Conservation (phyloP, 2,888 invertebrate species). For the Hirudinaria manillensis region DNA sequence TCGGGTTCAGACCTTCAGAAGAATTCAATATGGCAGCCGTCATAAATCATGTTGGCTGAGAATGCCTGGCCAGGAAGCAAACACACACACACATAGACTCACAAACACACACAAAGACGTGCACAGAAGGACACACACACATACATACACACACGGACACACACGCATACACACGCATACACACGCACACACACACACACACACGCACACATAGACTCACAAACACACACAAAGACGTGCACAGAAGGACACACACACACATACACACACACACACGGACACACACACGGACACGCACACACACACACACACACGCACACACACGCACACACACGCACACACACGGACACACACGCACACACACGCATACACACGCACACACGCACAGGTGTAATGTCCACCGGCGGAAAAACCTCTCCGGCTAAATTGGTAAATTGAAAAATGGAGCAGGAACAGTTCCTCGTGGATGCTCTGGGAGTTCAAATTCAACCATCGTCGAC, state of each 20-base stretch:
- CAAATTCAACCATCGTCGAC: neutral
- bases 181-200: constrained; percentile 30
- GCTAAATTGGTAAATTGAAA: constrained; percentile 12
- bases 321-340: constrained; percentile 24
- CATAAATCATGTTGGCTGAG: neutral
- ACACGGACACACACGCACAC: constrained; percentile 29
- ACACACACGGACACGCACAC: constrained; percentile 31
- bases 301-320: constrained; percentile 30
- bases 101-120: constrained; percentile 29
- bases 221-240: constrained; percentile 29
- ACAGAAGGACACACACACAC: no score
- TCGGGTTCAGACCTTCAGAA: neutral
- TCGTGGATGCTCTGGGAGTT: neutral
- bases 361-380: constrained; percentile 30
- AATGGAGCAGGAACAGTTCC: neutral
- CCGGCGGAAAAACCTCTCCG: neutral
- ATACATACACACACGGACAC: constrained; percentile 31
- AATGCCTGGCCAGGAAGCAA: neutral
- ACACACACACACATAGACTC: constrained; percentile 26
- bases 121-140: no score
- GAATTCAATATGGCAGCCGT: neutral
- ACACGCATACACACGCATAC: constrained; percentile 31
- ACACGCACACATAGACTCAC: constrained; percentile 25
- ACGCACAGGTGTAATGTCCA: constrained; percentile 28
- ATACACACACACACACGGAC: constrained; percentile 30